Percentiles rank a stretch among this genome's conserved stretches.
Conservation (phyloP, 2,888 invertebrate species). For the Osmoderma eremita region DNA sequence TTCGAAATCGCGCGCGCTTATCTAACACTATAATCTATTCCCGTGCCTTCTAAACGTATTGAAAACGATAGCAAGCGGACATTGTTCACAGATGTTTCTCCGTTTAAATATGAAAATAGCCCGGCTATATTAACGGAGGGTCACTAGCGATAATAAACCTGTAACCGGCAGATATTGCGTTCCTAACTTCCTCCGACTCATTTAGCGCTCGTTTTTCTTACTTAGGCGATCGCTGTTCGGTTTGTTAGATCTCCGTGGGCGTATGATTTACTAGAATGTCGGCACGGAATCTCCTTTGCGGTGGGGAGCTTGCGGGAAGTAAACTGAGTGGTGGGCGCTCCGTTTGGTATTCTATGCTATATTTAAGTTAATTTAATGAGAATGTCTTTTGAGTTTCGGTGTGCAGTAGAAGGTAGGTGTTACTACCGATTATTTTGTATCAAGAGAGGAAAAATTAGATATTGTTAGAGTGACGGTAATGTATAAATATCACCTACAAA, state of each 20-base stretch:
- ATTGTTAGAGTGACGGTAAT: too few species aligned
- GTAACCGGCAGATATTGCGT: conserved; percentile 6
- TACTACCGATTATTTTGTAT: too few species aligned
- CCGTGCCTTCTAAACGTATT: neutral
- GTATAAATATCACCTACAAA: too few species aligned
- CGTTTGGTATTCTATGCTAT: too few species aligned
- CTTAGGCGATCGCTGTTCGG: neutral
- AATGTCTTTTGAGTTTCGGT: too few species aligned
- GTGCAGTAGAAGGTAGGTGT: too few species aligned
- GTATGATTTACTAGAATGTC: conserved; percentile 4
- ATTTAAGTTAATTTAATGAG: too few species aligned
- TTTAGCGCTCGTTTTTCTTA: conserved; percentile 14
- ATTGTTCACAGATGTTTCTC: conserved; percentile 15
- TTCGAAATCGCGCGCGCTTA: too few species aligned
- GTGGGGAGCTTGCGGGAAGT: neutral
- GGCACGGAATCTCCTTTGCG: neutral
- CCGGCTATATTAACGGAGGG: conserved; percentile 10
- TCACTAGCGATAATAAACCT: conserved; percentile 17
- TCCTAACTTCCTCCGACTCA: conserved; percentile 6
- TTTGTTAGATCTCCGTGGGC: neutral
- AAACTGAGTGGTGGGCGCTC: neutral
- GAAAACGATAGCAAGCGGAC: conserved; percentile 16
- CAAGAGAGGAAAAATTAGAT: too few species aligned
- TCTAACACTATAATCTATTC: conserved; percentile 5
- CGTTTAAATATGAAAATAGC: conserved; percentile 17